Conservation (phyloP, 2,888 invertebrate species). For the Augochlorella aurata region DNA sequence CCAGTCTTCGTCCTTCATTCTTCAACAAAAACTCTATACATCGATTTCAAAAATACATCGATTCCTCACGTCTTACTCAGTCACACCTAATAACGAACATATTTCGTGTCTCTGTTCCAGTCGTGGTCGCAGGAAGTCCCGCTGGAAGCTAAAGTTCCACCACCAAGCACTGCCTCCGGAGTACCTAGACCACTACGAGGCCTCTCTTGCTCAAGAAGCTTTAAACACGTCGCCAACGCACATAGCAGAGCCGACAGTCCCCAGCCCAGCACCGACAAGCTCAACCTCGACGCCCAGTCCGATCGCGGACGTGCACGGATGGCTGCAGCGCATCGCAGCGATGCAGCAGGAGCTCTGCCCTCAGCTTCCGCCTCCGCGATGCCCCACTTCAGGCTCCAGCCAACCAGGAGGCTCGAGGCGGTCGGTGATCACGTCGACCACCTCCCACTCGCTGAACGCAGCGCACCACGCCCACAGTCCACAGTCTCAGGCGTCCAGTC, state of each 20-base stretch:
- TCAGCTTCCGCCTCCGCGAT: constrained; percentile 46
- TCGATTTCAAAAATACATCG: neutral
- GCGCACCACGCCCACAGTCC: constrained; percentile 58
- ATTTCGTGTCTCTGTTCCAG: constrained; percentile 62
- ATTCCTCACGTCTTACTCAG: neutral
- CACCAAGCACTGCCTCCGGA: constrained; percentile 91
- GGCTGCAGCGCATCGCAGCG: constrained; percentile 89
- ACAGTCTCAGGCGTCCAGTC: constrained; percentile 72
- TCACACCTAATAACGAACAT: neutral
- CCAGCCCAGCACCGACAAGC: constrained; percentile 80
- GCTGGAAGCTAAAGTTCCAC: constrained; percentile 90
- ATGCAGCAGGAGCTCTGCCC: constrained; percentile 85
- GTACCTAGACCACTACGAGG: constrained; percentile 91
- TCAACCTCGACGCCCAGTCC: constrained; percentile 74
- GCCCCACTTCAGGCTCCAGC: constrained; percentile 29
- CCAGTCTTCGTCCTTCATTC: no score
- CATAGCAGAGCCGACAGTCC: constrained; percentile 71
- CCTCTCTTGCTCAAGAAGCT: constrained; percentile 85
- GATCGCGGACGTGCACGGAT: constrained; percentile 83
- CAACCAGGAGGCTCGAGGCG: constrained; percentile 65
- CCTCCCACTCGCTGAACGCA: constrained; percentile 64
- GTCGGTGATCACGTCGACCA: constrained; percentile 78
- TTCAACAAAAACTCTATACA: no score
- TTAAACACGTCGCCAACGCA: constrained; percentile 73
- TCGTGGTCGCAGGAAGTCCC: constrained; percentile 85